phyloP scores from a whole-genome alignment of 1,140 invertebrate species.

The Daktulosphaira vitifoliae region DNA sequence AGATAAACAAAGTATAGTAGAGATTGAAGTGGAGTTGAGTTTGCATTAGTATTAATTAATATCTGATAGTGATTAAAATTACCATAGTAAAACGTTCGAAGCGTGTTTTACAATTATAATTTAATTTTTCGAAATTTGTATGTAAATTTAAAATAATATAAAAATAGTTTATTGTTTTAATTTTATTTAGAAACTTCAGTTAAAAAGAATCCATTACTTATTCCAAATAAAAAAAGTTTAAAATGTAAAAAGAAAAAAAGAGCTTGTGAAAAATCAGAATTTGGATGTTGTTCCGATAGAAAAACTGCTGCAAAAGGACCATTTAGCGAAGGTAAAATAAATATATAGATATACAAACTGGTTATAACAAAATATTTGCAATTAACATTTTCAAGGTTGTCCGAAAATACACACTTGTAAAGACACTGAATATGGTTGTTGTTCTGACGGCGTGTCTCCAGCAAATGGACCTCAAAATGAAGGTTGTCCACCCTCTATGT shows the following conservation, averaged over 20 bases:
- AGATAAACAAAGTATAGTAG: no score
- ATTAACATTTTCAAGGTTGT: constrained; percentile 44
- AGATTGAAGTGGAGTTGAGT: no score
- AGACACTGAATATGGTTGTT: constrained; percentile 80
- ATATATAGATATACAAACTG: neutral
- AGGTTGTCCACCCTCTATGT: constrained; percentile 67
- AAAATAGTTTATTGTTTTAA: no score
- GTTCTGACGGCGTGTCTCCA: constrained; percentile 75
- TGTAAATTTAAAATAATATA: no score
- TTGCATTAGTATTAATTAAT: no score
- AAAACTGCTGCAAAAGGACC: constrained; percentile 72
- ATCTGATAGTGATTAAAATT: neutral
- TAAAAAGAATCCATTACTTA: no score
- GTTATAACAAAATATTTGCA: neutral
- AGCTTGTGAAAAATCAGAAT: constrained; percentile 60
- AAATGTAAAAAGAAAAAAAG: constrained; percentile 46
- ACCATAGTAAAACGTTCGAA: no score
- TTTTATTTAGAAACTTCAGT: no score
- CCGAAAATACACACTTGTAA: constrained; percentile 61
- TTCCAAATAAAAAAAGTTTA: no score
- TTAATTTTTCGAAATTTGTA: no score
- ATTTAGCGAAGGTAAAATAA: constrained; percentile 62
- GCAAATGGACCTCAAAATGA: constrained; percentile 60
- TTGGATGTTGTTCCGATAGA: constrained; percentile 84
- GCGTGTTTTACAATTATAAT: no score